Base-by-base conservation (phyloP, 2,797 vertebrate genomes). In the Lateolabrax maculatus region DNA sequence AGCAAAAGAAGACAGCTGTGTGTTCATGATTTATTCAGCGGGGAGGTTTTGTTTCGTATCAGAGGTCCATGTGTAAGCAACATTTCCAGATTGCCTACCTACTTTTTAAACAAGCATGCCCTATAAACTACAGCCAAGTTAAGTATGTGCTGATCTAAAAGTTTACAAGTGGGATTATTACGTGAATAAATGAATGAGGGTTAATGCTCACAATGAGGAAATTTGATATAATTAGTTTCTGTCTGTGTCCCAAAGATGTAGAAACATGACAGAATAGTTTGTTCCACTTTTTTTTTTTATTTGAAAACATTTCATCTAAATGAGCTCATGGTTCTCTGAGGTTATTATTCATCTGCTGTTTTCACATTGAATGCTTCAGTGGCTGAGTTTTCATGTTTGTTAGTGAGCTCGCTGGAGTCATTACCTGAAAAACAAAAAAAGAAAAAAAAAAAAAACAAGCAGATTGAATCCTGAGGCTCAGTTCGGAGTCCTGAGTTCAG, bases 11-110 rank as follows among this genome's bases (percentile, higher is more conserved):
- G 71, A 75, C 90, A 88, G 81, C 88, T 90, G 87, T 79, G 81
- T 41, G 80, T 77, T 91, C 85, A 94, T 94, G 81, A 89, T 87
- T 94, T 92, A 94, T 94, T 94, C 77, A 94, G 73, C 10, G n/a
- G 6, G 31, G 39, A 83, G 92, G 84, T 93, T 93, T 89, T 88
- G 89, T 93, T 93, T 92, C 90, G 43, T 83, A 82, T 52, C 86
- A 69, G 84, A 86, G 79, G 73, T 75, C 75, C 75, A 87, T 83
- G 78, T 92, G 92, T 93, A 92, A 93, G 90, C 88, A 94, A 93
- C 79, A 51, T 71, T 86, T 84, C 77, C 80, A 79, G 76, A 90
- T 83, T 81, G 66, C 39, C 71, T 70, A 53, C 44, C 76, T 68
- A 69, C 70, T 61, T 87, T 85, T 87, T 79, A 89, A 89, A 87